Conservation (phyloP, 2,113 vertebrate species). For the Triplophysa dalaica region DNA sequence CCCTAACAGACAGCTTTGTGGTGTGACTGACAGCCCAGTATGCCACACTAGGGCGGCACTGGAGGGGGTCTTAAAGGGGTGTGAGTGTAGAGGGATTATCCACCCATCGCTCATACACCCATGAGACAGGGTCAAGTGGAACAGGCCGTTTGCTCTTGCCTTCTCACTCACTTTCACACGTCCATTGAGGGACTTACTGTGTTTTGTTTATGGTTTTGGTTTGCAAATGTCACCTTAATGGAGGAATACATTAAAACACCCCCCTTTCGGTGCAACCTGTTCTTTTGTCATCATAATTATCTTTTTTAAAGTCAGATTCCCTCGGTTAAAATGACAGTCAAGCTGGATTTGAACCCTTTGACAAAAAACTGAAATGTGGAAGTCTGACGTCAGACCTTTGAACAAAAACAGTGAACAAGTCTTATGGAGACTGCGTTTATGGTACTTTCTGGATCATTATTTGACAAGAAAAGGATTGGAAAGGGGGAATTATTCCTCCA, state of each 20-base stretch:
- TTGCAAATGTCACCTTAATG: conserved; percentile 59
- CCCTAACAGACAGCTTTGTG: conserved; percentile 77
- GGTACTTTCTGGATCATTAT: no score
- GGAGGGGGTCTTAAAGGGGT: conserved; percentile 46
- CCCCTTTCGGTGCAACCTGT: conserved; percentile 14
- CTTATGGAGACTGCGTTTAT: no score
- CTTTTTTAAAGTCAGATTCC: conserved; percentile 10
- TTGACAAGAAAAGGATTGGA: no score
- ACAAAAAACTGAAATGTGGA: no score
- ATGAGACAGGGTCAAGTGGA: conserved; percentile 74
- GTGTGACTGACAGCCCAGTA: conserved; percentile 76
- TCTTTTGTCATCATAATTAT: conserved; percentile 27
- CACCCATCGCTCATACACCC: conserved; percentile 56
- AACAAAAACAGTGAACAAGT: no score
- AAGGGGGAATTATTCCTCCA: no score
- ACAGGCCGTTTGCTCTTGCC: conserved; percentile 69
- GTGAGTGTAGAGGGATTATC: conserved; percentile 69
- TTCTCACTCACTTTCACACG: conserved; percentile 55
- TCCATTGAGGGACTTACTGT: conserved; percentile 56
- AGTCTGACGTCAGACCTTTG: no score
- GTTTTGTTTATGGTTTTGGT: conserved; percentile 66
- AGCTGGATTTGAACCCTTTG: not conserved
- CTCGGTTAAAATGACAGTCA: not conserved
- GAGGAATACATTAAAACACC: conserved; percentile 38
- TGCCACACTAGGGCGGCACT: conserved; percentile 60